Conservation (phyloP, 2,888 invertebrate species). For the Orthosia cruda region DNA sequence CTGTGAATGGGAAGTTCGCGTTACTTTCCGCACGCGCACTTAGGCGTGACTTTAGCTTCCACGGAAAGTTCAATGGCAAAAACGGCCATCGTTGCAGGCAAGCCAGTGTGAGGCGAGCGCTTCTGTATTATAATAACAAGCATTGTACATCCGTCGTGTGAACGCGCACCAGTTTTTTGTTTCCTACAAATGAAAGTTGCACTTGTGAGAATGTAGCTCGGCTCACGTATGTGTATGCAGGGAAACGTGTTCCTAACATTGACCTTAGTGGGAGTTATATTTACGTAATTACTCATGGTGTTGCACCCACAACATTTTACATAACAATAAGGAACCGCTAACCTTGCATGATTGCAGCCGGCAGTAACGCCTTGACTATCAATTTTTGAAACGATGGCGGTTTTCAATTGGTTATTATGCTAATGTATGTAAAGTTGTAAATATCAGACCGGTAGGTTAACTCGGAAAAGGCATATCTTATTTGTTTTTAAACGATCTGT, state of each 20-base stretch:
- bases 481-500: slow-evolving; percentile 9
- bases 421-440: slow-evolving; percentile 11
- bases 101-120: slow-evolving; percentile 62
- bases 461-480: background rate
- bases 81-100: slow-evolving; percentile 69
- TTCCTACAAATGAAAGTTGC: slow-evolving; percentile 90
- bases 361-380: slow-evolving; percentile 1
- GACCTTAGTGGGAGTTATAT: slow-evolving; percentile 75
- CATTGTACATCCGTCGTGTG: slow-evolving; percentile 84
- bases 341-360: slow-evolving; percentile 30
- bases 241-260: slow-evolving; percentile 87
- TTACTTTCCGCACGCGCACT: slow-evolving; percentile 74
- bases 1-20: slow-evolving; percentile 68
- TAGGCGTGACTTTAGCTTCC: slow-evolving; percentile 76
- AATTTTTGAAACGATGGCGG: slow-evolving; percentile 25
- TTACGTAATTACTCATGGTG: slow-evolving; percentile 68
- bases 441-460: background rate
- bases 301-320: slow-evolving; percentile 40
- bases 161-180: slow-evolving; percentile 87
- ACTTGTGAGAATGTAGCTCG: slow-evolving; percentile 87
- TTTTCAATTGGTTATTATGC: slow-evolving; percentile 4
- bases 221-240: slow-evolving; percentile 70
- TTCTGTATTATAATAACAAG: slow-evolving; percentile 80
- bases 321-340: slow-evolving; percentile 40
- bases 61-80: slow-evolving; percentile 83